Percentiles rank a stretch among this genome's conserved stretches.
Evolutionary conservation across 2,113 vertebrate species (phyloP).

Genomic region (Myodes glareolus): DNA sequence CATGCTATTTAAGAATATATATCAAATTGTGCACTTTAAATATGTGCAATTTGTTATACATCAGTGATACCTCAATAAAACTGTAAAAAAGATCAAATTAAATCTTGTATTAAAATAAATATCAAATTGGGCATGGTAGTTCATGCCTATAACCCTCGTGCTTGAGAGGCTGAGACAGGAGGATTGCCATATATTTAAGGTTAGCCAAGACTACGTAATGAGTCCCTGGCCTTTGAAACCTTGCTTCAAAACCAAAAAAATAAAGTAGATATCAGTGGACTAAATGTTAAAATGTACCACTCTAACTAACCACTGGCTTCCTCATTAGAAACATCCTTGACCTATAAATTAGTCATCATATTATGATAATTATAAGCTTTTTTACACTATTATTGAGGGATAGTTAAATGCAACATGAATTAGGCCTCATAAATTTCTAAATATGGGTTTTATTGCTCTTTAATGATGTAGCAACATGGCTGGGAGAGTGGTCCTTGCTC

Average conservation of each 20-base stretch:
- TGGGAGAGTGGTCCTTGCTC: constrained; percentile 55
- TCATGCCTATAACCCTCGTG: neutral
- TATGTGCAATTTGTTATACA: constrained; percentile 64
- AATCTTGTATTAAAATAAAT: constrained; percentile 64
- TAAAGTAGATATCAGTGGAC: constrained; percentile 44
- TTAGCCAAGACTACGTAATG: neutral
- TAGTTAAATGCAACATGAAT: constrained; percentile 77
- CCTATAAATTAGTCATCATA: constrained; percentile 75
- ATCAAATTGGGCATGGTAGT: neutral
- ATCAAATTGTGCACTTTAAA: constrained; percentile 75
- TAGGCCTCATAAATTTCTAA: constrained; percentile 74
- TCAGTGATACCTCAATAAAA: constrained; percentile 79
- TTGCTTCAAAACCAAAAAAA: neutral
- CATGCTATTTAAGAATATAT: constrained; percentile 71
- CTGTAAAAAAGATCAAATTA: constrained; percentile 54
- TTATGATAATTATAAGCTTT: constrained; percentile 82
- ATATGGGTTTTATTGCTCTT: constrained; percentile 76
- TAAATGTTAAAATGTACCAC: constrained; percentile 65
- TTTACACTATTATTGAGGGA: constrained; percentile 66
- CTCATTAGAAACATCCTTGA: constrained; percentile 35
- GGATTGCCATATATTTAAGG: neutral
- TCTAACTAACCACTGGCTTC: constrained; percentile 72
- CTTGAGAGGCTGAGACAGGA: neutral
- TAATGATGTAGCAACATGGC: constrained; percentile 65
- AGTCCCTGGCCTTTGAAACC: neutral